Evolutionary conservation across 2,797 vertebrate species (phyloP).

Genomic region (Cyclura pinguis): DNA sequence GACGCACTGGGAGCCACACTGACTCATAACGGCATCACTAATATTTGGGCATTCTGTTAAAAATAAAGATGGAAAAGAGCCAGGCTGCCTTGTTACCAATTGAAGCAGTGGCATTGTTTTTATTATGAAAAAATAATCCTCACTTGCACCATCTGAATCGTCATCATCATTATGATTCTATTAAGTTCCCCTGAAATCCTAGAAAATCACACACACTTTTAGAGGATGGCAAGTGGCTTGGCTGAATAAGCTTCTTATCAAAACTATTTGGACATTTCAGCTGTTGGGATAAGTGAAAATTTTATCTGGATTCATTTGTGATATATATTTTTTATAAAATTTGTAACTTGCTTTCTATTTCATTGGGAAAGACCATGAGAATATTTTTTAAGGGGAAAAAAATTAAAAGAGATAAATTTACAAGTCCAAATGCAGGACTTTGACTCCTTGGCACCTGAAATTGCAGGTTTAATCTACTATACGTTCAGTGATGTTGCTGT

Average conservation of each 20-base stretch:
- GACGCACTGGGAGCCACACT: background rate
- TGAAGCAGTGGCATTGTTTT: background rate
- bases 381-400: background rate
- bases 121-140: background rate
- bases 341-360: background rate
- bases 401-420: background rate
- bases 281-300: background rate
- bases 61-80: background rate
- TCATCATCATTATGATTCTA: background rate
- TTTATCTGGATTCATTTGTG: background rate
- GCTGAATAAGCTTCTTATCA: too few relatives aligned
- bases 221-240: background rate
- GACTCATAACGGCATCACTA: background rate
- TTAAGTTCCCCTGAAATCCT: background rate
- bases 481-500: background rate
- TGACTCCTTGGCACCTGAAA: background rate
- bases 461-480: background rate
- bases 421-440: background rate
- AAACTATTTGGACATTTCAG: too few relatives aligned
- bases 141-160: background rate
- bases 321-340: background rate
- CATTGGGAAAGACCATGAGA: background rate
- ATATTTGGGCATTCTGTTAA: background rate
- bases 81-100: background rate
- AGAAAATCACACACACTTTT: background rate